Conservation (phyloP, 1,140 invertebrate species). For the Heterodera carotae region DNA sequence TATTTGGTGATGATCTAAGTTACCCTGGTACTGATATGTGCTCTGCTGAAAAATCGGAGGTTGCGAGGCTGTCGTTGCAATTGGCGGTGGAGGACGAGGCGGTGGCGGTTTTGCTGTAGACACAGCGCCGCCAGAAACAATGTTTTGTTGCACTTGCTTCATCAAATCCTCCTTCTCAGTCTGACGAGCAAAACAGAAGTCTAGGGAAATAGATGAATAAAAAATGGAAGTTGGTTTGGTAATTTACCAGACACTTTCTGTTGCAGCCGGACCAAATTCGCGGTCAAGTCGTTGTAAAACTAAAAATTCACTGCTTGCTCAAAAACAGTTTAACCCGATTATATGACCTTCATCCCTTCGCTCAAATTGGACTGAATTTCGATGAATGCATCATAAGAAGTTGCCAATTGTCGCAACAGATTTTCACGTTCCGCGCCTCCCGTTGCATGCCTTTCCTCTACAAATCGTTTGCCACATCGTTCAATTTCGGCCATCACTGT, state of each 20-base stretch:
- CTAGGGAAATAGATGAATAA: conserved; percentile 68
- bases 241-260: conserved; percentile 76
- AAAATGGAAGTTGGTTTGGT: neutral
- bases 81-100: conserved; percentile 46
- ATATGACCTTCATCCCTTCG: conserved; percentile 81
- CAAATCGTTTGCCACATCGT: conserved; percentile 72
- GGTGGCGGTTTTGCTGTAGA: conserved; percentile 33
- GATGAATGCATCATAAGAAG: conserved; percentile 85
- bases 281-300: conserved; percentile 96
- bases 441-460: conserved; percentile 69
- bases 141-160: conserved; percentile 68
- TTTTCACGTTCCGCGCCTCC: conserved; percentile 72
- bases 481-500: conserved; percentile 77
- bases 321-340: neutral
- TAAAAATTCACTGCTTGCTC: conserved; percentile 56
- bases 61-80: conserved; percentile 20
- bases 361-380: conserved; percentile 85
- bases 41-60: conserved; percentile 14
- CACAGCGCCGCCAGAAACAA: conserved; percentile 24
- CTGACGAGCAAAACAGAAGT: conserved; percentile 97
- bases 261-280: conserved; percentile 90
- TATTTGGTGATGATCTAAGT: neutral
- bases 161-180: conserved; percentile 97
- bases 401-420: conserved; percentile 81
- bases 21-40: conserved; percentile 22